These are phyloP conservation scores for Heterodera filipjevi DNA, from an alignment of 2,888 invertebrate species.

Conservation along the genomic window DNA sequence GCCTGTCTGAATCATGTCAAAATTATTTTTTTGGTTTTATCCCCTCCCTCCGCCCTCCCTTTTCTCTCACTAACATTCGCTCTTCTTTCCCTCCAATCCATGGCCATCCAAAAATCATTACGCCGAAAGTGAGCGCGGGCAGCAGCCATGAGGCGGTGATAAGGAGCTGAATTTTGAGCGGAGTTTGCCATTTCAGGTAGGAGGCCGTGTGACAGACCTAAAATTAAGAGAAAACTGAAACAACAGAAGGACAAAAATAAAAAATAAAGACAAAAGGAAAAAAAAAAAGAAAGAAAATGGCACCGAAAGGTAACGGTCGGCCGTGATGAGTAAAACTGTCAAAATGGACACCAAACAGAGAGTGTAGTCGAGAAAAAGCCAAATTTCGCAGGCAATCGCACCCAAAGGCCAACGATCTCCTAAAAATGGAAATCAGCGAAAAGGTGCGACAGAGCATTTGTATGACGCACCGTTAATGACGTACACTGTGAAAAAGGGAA, in stretches of 20 bases:
- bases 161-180: slow-evolving; percentile 73
- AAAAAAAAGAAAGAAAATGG: neutral
- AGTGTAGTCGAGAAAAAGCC: slow-evolving; percentile 65
- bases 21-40: too few species aligned
- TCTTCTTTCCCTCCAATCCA: slow-evolving; percentile 49
- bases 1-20: slow-evolving; percentile 32
- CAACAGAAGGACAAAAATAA: neutral
- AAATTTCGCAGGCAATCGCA: slow-evolving; percentile 60
- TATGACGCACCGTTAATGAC: slow-evolving; percentile 57
- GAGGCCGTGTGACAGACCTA: slow-evolving; percentile 63
- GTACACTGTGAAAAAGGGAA: slow-evolving; percentile 64
- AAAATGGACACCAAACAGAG: slow-evolving; percentile 65
- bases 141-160: slow-evolving; percentile 63
- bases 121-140: slow-evolving; percentile 62
- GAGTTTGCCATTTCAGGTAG: slow-evolving; percentile 70
- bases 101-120: slow-evolving; percentile 65
- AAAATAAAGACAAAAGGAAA: neutral
- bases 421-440: slow-evolving; percentile 31
- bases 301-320: slow-evolving; percentile 32
- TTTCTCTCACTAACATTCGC: neutral
- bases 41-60: neutral
- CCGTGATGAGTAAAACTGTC: slow-evolving; percentile 59
- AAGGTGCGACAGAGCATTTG: neutral
- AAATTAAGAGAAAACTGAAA: neutral
- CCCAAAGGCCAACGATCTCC: slow-evolving; percentile 63